Percentiles rank a stretch among this genome's conserved stretches.
phyloP scores from a whole-genome alignment of 2,888 invertebrate species.

The Drosophila atripex region DNA sequence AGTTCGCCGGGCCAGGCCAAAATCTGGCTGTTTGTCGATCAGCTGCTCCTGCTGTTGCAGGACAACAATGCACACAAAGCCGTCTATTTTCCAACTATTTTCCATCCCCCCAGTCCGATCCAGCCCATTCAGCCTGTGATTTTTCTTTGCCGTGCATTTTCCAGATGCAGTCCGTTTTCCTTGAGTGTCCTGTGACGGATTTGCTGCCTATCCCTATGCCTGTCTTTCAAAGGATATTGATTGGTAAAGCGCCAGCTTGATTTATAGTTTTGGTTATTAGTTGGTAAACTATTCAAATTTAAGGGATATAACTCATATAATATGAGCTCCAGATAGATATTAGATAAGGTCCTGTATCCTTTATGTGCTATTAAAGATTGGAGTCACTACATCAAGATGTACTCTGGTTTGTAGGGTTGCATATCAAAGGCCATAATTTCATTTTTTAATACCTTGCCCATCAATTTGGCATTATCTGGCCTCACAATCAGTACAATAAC shows the following conservation, averaged over 20 bases:
- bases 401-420: too few species aligned
- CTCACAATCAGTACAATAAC: slow-evolving; percentile 27
- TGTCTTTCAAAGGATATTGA: slow-evolving; percentile 28
- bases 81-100: slow-evolving; percentile 38
- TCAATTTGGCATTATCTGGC: slow-evolving; percentile 16
- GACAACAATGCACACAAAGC: slow-evolving; percentile 58
- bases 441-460: slow-evolving; percentile 5
- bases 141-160: slow-evolving; percentile 46
- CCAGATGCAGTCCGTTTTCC: slow-evolving; percentile 45
- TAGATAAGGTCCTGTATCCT: too few species aligned
- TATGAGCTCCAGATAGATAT: too few species aligned
- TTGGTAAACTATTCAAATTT: background rate
- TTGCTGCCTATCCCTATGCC: background rate
- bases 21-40: slow-evolving; percentile 54
- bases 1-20: slow-evolving; percentile 25
- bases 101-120: slow-evolving; percentile 14
- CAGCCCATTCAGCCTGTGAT: slow-evolving; percentile 23
- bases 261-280: slow-evolving; percentile 4
- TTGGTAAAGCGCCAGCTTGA: slow-evolving; percentile 27
- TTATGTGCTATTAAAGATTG: too few species aligned
- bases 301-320: background rate
- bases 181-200: slow-evolving; percentile 27
- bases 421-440: background rate
- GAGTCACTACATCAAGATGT: too few species aligned
- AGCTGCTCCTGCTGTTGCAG: slow-evolving; percentile 56